These are phyloP conservation scores for Hemichromis elongatus DNA, from an alignment of 2,113 vertebrate species.

Conservation along the genomic window DNA sequence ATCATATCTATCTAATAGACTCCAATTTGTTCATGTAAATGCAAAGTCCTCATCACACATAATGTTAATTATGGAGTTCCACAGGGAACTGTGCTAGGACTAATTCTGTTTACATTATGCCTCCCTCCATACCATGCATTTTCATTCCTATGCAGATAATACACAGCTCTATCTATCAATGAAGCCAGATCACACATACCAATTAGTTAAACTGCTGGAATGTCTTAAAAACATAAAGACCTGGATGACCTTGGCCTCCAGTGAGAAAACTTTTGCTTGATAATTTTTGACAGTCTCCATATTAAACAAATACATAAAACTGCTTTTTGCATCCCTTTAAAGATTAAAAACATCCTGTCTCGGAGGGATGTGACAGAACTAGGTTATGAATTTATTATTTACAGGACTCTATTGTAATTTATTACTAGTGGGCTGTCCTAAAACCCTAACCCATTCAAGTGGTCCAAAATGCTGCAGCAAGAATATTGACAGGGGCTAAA, in stretches of 20 bases:
- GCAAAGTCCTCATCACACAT: accelerated
- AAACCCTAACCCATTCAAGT: neutral
- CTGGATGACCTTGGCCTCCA: neutral
- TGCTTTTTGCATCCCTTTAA: neutral
- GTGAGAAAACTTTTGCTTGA: neutral
- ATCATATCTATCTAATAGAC: neutral
- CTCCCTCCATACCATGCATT: neutral
- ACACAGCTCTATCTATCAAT: neutral
- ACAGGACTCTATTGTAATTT: neutral
- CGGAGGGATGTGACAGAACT: neutral
- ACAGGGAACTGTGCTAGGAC: neutral
- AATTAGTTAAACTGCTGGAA: neutral
- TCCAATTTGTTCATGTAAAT: neutral
- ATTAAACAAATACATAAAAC: neutral
- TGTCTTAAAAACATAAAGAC: neutral
- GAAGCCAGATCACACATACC: neutral
- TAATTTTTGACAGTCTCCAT: neutral
- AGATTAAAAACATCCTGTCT: neutral
- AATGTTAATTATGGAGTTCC: neutral
- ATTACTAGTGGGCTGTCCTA: neutral
- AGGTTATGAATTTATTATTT: neutral
- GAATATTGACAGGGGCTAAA: neutral
- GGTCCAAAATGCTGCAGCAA: neutral
- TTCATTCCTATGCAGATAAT: neutral
- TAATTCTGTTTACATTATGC: neutral